Evolutionary conservation across 2,888 invertebrate species (phyloP), one percentile per base, ranked within the genome.

Genomic region (Melinopterus prodromus): DNA sequence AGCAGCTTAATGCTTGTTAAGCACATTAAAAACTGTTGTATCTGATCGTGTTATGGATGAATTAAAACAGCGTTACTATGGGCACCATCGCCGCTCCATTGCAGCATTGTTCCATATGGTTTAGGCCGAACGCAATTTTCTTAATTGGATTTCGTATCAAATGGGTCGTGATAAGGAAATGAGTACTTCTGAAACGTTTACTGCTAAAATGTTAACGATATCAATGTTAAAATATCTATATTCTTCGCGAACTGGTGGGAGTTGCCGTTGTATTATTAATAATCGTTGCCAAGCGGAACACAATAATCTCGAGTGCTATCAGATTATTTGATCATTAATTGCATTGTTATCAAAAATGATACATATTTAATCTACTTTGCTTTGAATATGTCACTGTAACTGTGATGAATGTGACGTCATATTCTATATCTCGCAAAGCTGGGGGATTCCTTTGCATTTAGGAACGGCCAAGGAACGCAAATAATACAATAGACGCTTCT

Each of bases 81-180:
- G 35, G 26, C 26, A 26, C 26, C 26, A 26, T 26, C 26, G 26
- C 26, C 26, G 26, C 26, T 26, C 26, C 26, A 26, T 26, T 26
- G 26, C 26, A 37, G 7, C 74, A 74, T 74, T 74, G 74, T 74
- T 53, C 53, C 36, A 74, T 74, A 35, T 74, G 74, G 74, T 74
- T 35, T 37, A 37, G 74, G 74, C 37, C 35, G n/a, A 74, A 74
- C 74, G 74, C 36, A 74, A 74, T 74, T 74, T 74, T 74, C 74
- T 74, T 74, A 74, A 74, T 74, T 74, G 74, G 74, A 74, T 74
- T 74, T 74, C 74, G 35, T 74, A 74, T 74, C 74, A 74, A 74
- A 74, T 36, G 36, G 26, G 16, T 37, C 7, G 36, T 74, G 74
- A 74, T 74, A 74, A 74, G 35, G 36, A 35, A 53, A 53, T 53